Evolutionary conservation across 1,140 invertebrate genomes (phyloP).

Genomic region (Maniola jurtina): DNA sequence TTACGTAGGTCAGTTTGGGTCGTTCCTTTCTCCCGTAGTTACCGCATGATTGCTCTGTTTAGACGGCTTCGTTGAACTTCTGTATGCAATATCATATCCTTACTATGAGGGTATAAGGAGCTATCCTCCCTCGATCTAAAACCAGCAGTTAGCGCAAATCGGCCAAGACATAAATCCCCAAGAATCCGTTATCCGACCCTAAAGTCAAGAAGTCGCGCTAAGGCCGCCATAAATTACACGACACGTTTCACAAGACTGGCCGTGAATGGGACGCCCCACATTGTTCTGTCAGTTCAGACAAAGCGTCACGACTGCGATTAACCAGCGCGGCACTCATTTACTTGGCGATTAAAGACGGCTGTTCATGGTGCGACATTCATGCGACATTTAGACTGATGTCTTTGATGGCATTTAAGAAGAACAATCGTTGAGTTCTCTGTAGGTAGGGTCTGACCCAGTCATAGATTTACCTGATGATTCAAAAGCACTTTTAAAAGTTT

Average conservation of each 20-base stretch:
- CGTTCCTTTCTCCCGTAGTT: too few species aligned
- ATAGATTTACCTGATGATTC: too few species aligned
- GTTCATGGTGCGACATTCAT: conserved; percentile 18
- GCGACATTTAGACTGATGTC: conserved; percentile 3
- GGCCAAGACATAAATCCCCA: conserved; percentile 22
- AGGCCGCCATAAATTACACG: conserved; percentile 42
- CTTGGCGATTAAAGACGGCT: conserved; percentile 17
- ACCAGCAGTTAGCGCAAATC: neutral
- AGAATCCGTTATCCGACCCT: conserved; percentile 22
- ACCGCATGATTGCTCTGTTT: too few species aligned
- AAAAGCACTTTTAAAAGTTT: neutral
- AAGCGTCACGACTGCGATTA: conserved; percentile 46
- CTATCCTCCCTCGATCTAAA: too few species aligned
- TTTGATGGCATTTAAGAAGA: too few species aligned
- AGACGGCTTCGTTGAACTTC: too few species aligned
- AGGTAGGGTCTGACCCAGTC: too few species aligned
- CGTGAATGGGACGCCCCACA: conserved; percentile 44
- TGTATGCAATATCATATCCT: too few species aligned
- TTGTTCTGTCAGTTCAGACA: conserved; percentile 53
- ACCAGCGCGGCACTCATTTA: conserved; percentile 39
- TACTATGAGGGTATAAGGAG: too few species aligned
- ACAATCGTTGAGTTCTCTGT: too few species aligned
- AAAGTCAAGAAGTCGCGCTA: conserved; percentile 33
- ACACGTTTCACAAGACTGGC: conserved; percentile 39
- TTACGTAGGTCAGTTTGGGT: too few species aligned